A percentile compares a stretch with the other conserved stretches of the same genome.
Conservation (phyloP, 1,140 invertebrate species). For the Philaenus spumarius region DNA sequence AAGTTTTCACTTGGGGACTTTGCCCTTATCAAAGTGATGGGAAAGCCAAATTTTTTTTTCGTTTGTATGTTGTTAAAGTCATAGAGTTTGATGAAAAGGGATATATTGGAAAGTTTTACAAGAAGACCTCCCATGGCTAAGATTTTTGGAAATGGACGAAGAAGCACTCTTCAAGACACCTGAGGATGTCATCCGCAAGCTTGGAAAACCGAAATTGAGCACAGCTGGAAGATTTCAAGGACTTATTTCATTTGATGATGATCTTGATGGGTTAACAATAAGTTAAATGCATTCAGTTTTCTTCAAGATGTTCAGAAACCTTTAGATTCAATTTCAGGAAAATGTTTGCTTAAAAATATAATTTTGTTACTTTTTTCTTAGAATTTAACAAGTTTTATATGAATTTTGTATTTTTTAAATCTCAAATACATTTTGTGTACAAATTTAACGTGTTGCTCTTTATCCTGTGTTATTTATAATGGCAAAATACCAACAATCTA, state of each 20-base stretch:
- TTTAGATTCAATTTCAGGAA: neutral
- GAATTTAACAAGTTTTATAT: neutral
- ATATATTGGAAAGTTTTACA: slow-evolving; percentile 2
- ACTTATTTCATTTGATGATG: neutral
- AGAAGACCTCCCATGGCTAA: slow-evolving; percentile 8
- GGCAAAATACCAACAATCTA: neutral
- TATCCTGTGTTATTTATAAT: neutral
- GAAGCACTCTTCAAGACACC: slow-evolving; percentile 3
- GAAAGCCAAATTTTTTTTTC: slow-evolving; percentile 1
- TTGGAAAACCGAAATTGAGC: neutral
- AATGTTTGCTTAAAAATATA: neutral
- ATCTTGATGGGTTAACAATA: neutral
- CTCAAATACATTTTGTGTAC: neutral
- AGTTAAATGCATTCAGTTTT: neutral
- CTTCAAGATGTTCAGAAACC: neutral
- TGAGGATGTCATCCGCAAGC: neutral
- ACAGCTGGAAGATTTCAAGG: neutral
- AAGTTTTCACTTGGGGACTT: slow-evolving; percentile 9
- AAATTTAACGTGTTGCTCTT: neutral
- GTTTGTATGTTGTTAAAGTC: slow-evolving; percentile 9
- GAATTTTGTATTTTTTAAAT: neutral
- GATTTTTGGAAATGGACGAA: slow-evolving; percentile 5
- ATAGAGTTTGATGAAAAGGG: slow-evolving; percentile 10
- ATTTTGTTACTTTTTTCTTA: neutral
- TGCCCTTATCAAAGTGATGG: slow-evolving; percentile 8